phyloP scores from a whole-genome alignment of 1,140 invertebrate genomes.

The Neodiprion lecontei region DNA sequence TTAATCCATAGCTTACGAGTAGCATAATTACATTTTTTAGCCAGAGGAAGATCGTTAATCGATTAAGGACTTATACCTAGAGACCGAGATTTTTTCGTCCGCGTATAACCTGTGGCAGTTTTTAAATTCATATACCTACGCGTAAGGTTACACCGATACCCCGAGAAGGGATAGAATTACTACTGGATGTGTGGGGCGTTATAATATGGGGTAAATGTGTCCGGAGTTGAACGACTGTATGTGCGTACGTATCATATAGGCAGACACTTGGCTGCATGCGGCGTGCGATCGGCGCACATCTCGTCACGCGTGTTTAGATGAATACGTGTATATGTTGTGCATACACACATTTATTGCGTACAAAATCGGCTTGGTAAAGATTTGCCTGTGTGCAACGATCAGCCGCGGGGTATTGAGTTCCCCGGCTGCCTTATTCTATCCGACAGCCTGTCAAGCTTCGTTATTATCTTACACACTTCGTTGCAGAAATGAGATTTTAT shows the following conservation, averaged over 20 bases:
- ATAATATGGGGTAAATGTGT: slow-evolving; percentile 46
- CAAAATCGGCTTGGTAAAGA: slow-evolving; percentile 9
- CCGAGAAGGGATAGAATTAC: slow-evolving; percentile 36
- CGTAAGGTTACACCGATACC: slow-evolving; percentile 23
- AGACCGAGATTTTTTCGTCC: not conserved
- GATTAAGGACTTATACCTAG: too few species aligned
- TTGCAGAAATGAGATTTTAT: slow-evolving; percentile 3
- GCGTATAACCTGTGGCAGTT: not conserved
- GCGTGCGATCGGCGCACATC: slow-evolving; percentile 15
- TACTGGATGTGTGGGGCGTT: slow-evolving; percentile 37
- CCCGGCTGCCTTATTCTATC: slow-evolving; percentile 52
- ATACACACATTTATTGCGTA: slow-evolving; percentile 10
- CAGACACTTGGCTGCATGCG: not conserved
- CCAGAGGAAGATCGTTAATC: too few species aligned
- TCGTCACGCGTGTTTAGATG: slow-evolving; percentile 17
- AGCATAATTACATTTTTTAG: too few species aligned
- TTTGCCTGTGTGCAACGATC: slow-evolving; percentile 38
- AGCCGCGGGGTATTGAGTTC: slow-evolving; percentile 50
- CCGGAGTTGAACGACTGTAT: slow-evolving; percentile 9
- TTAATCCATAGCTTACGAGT: too few species aligned
- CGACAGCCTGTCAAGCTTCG: slow-evolving; percentile 57
- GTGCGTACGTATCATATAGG: not conserved
- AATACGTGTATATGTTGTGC: slow-evolving; percentile 30
- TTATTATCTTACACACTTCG: slow-evolving; percentile 54
- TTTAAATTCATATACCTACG: not conserved